Conservation (phyloP, 2,113 vertebrate genomes). For the Nothoprocta perdicaria region DNA sequence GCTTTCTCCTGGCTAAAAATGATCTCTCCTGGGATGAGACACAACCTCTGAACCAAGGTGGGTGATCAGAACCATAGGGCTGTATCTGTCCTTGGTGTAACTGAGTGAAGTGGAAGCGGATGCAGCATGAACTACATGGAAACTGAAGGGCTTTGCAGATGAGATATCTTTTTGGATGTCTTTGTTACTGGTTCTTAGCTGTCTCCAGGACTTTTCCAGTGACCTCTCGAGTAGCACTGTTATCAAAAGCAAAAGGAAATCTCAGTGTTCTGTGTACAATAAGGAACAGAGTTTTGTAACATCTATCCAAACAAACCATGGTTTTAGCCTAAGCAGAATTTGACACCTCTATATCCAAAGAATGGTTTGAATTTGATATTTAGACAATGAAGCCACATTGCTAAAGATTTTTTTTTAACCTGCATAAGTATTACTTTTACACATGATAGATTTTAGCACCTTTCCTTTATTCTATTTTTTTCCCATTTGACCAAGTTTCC, state of each 20-base stretch:
- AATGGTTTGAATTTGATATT: neutral
- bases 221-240: neutral
- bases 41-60: slow-evolving; percentile 86
- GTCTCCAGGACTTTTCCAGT: neutral
- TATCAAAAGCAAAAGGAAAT: neutral
- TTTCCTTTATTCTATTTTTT: neutral
- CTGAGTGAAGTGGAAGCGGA: neutral
- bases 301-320: neutral
- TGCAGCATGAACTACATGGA: neutral
- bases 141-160: neutral
- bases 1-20: slow-evolving; percentile 87
- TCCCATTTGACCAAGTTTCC: neutral
- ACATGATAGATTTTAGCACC: neutral
- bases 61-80: neutral
- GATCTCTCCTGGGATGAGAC: slow-evolving; percentile 85
- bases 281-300: neutral
- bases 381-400: neutral
- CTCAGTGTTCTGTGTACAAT: neutral
- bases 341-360: neutral
- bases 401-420: neutral
- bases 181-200: neutral
- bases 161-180: neutral
- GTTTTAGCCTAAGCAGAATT: neutral
- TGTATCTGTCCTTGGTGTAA: neutral
- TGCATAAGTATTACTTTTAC: neutral